These are phyloP conservation scores for Campaea margaritaria DNA, from an alignment of 2,888 invertebrate genomes.

Conservation along the genomic window DNA sequence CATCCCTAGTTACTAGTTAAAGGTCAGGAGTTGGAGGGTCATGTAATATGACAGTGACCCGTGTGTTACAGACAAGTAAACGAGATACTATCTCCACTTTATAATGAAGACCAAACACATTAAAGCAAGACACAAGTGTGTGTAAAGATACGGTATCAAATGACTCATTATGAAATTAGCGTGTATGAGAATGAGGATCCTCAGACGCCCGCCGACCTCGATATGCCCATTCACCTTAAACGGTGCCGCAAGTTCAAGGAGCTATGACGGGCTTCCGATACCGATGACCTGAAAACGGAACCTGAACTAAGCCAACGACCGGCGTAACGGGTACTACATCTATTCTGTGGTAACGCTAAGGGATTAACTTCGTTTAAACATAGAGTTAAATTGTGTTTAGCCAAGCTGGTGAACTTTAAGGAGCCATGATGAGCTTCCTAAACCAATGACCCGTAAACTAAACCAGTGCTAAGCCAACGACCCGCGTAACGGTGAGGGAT, in stretches of 20 bases:
- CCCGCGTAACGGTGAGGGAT: conserved; percentile 8
- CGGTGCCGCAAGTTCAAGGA: conserved; percentile 63
- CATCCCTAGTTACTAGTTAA: too few relatives aligned
- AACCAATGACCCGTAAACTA: conserved; percentile 46
- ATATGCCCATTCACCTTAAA: conserved; percentile 48
- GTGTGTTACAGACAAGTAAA: background rate
- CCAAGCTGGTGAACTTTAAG: conserved; percentile 60
- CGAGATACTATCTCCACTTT: background rate
- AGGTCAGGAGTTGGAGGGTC: too few relatives aligned
- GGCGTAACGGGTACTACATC: conserved; percentile 34
- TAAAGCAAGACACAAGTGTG: background rate
- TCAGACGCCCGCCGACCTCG: conserved; percentile 30
- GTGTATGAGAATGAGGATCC: conserved; percentile 29
- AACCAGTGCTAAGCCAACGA: conserved; percentile 33
- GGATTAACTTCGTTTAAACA: conserved; percentile 23
- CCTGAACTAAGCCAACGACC: conserved; percentile 35
- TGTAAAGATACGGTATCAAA: conserved; percentile 12
- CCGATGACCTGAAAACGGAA: conserved; percentile 45
- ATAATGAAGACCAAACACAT: background rate
- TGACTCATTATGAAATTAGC: conserved; percentile 30
- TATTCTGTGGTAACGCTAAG: too few relatives aligned
- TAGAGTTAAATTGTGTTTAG: too few relatives aligned
- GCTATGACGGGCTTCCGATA: conserved; percentile 46
- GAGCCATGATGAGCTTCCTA: conserved; percentile 49
- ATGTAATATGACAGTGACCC: too few relatives aligned